A percentile compares a stretch with the other conserved stretches of the same genome.
Evolutionary conservation across 2,113 vertebrate species (phyloP).

Genomic region (Gnathonemus longibarbis): DNA sequence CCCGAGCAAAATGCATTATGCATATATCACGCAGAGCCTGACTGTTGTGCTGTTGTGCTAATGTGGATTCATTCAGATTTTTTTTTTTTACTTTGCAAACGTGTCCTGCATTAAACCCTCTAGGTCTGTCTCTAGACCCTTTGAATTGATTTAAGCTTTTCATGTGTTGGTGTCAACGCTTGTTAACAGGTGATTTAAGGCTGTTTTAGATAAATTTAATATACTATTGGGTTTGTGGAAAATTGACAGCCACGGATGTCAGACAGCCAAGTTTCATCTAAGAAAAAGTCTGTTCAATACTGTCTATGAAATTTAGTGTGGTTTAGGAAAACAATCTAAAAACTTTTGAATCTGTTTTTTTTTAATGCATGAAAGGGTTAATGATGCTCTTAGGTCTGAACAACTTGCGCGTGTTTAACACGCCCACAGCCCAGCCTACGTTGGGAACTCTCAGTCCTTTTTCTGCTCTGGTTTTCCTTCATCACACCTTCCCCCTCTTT

Average conservation of each 20-base stretch:
- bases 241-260: background rate
- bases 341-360: background rate
- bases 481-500: conserved; percentile 5
- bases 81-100: background rate
- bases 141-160: background rate
- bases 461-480: background rate
- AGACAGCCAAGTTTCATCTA: background rate
- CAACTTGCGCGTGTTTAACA: background rate
- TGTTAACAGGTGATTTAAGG: background rate
- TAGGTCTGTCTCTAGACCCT: background rate
- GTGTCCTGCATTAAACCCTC: background rate
- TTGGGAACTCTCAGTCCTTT: background rate
- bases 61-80: background rate
- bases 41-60: background rate
- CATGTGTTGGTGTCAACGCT: background rate
- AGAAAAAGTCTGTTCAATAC: background rate
- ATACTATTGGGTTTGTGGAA: background rate
- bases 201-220: background rate
- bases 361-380: background rate
- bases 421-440: background rate
- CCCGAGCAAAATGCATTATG: background rate
- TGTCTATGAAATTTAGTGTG: background rate
- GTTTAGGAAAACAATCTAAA: background rate
- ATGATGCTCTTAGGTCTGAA: background rate
- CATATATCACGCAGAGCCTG: background rate